A percentile compares a stretch with the other conserved stretches of the same genome.
Conservation (phyloP, 2,888 invertebrate genomes). For the Drosophila nigricruria region DNA sequence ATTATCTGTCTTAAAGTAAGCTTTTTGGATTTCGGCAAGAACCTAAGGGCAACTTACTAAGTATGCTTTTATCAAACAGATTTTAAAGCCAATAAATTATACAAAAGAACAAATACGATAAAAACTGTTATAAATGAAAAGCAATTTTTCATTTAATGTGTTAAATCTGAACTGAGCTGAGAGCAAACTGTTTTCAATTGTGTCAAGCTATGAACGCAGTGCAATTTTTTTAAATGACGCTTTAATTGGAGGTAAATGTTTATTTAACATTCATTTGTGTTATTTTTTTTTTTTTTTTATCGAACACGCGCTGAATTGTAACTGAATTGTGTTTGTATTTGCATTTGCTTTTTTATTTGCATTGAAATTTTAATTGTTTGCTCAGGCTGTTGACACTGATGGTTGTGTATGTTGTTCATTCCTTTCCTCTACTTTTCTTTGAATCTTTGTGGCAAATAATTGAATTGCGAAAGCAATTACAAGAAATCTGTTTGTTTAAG, state of each 20-base stretch:
- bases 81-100: background rate
- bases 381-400: conserved; percentile 55
- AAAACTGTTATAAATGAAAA: background rate
- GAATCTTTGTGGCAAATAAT: conserved; percentile 56
- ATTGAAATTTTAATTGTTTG: conserved; percentile 65
- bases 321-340: conserved; percentile 35
- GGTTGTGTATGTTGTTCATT: conserved; percentile 11
- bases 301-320: conserved; percentile 22
- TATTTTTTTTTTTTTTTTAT: conserved; percentile 49
- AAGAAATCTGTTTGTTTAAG: conserved; percentile 68
- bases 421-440: conserved; percentile 31
- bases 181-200: background rate
- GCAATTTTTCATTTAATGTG: background rate
- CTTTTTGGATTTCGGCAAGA: background rate
- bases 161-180: background rate
- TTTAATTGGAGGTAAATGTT: conserved; percentile 57
- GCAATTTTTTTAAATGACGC: conserved; percentile 3
- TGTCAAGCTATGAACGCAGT: background rate
- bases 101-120: background rate
- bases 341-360: conserved; percentile 39
- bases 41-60: too few relatives aligned
- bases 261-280: conserved; percentile 49
- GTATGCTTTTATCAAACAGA: background rate
- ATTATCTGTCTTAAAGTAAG: background rate
- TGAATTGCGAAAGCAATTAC: conserved; percentile 76